Evolutionary conservation across 1,140 invertebrate genomes (phyloP).

Genomic region (Orius insidiosus): DNA sequence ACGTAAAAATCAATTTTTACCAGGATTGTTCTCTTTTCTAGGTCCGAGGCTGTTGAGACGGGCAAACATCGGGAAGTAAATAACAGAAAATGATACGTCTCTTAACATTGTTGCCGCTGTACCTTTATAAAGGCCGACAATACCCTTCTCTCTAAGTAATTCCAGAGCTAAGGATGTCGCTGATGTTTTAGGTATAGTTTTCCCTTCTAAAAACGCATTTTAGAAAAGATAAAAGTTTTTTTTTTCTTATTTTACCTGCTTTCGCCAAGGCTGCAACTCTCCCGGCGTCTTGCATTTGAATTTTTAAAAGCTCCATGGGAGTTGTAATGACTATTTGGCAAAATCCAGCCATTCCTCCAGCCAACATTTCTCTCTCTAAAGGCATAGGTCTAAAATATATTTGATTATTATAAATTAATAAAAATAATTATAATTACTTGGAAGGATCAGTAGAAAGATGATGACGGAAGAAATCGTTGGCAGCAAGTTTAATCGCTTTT

Average conservation of each 20-base stretch:
- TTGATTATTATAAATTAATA: background rate
- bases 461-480: slow-evolving; percentile 94
- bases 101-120: slow-evolving; percentile 77
- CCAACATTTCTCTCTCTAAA: slow-evolving; percentile 67
- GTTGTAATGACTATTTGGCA: slow-evolving; percentile 98
- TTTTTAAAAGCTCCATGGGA: slow-evolving; percentile 98
- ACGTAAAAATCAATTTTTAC: background rate
- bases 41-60: slow-evolving; percentile 80
- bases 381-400: slow-evolving; percentile 35
- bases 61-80: slow-evolving; percentile 97
- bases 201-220: slow-evolving; percentile 30
- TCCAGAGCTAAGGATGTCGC: slow-evolving; percentile 66
- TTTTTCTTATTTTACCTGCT: slow-evolving; percentile 30
- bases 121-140: slow-evolving; percentile 90
- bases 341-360: slow-evolving; percentile 84
- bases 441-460: slow-evolving; percentile 38
- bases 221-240: too few species aligned
- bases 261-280: slow-evolving; percentile 59
- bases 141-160: slow-evolving; percentile 68
- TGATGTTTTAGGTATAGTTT: slow-evolving; percentile 48
- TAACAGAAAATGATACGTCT: slow-evolving; percentile 92
- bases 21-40: slow-evolving; percentile 33
- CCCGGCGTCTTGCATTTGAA: slow-evolving; percentile 95
- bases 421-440: slow-evolving; percentile 32
- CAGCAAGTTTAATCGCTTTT: slow-evolving; percentile 97